phyloP scores from a whole-genome alignment of 1,140 invertebrate species.

The Glossosoma conforme region DNA sequence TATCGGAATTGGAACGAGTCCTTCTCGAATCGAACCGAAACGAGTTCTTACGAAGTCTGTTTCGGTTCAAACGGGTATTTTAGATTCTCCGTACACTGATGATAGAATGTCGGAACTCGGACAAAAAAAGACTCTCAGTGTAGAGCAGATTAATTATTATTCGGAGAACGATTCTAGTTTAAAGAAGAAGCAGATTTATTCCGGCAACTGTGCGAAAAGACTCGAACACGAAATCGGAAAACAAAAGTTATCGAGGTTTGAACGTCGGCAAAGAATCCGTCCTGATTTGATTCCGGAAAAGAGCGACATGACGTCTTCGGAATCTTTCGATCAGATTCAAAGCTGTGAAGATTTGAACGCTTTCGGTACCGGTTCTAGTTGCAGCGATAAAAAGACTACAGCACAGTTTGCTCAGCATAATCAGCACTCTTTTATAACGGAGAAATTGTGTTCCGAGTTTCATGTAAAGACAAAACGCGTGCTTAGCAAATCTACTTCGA shows the following conservation, averaged over 20 bases:
- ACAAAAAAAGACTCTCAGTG: constrained; percentile 46
- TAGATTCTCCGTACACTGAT: constrained; percentile 43
- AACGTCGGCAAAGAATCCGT: constrained; percentile 47
- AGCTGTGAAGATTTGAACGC: constrained; percentile 51
- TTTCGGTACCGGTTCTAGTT: constrained; percentile 45
- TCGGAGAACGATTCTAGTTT: constrained; percentile 47
- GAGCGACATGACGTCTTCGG: constrained; percentile 45
- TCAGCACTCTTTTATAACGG: constrained; percentile 56
- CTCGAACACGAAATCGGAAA: constrained; percentile 44
- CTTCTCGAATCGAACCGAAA: constrained; percentile 45
- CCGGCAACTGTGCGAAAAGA: constrained; percentile 45
- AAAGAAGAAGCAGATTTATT: constrained; percentile 31
- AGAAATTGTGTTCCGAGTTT: constrained; percentile 57
- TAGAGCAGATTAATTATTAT: constrained; percentile 51
- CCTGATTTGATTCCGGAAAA: constrained; percentile 50
- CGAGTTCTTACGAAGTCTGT: constrained; percentile 49
- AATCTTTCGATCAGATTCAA: constrained; percentile 50
- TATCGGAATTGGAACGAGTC: constrained; percentile 44
- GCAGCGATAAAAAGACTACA: constrained; percentile 46
- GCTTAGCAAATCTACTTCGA: constrained; percentile 56
- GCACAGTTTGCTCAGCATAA: constrained; percentile 51
- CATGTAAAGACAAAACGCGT: constrained; percentile 56
- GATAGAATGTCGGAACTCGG: constrained; percentile 47
- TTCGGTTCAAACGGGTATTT: constrained; percentile 49
- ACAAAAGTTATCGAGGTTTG: constrained; percentile 45